These are phyloP conservation scores for Tenthredo notha DNA, from an alignment of 2,888 invertebrate species.

Conservation along the genomic window DNA sequence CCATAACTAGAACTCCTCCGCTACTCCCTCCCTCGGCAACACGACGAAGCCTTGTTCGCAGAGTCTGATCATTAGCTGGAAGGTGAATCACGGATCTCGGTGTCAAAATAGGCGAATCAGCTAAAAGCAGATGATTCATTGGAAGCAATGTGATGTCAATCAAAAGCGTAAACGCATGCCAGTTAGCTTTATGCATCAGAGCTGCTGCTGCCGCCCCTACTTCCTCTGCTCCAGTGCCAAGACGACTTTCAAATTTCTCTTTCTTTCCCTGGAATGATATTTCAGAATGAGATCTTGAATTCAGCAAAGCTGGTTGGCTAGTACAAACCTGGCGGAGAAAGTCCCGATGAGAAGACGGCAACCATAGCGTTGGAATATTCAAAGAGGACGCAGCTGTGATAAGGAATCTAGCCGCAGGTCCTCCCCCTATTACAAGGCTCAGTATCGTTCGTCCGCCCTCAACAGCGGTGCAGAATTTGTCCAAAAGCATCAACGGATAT, in stretches of 20 bases:
- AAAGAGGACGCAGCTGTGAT: conserved; percentile 74
- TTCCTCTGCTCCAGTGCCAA: conserved; percentile 74
- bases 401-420: conserved; percentile 74
- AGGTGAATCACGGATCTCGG: conserved; percentile 74
- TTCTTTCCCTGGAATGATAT: conserved; percentile 68
- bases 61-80: conserved; percentile 73
- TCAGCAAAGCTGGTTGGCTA: background rate
- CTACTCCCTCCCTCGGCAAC: conserved; percentile 75
- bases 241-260: conserved; percentile 72
- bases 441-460: conserved; percentile 72
- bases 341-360: conserved; percentile 75
- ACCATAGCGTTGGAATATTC: conserved; percentile 74
- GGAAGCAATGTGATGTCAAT: conserved; percentile 75
- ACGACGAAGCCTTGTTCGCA: conserved; percentile 69
- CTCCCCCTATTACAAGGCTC: conserved; percentile 73
- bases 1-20: conserved; percentile 87
- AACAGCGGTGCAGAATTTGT: conserved; percentile 74
- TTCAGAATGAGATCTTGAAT: background rate
- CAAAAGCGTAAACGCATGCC: conserved; percentile 76
- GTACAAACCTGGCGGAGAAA: conserved; percentile 73
- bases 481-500: conserved; percentile 70
- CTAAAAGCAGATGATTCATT: conserved; percentile 69
- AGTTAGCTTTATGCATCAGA: conserved; percentile 76
- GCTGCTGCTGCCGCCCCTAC: conserved; percentile 75
- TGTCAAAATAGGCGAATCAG: conserved; percentile 62